A percentile compares a stretch with the other conserved stretches of the same genome.
These are phyloP conservation scores for Conistra vaccinii DNA, from an alignment of 2,888 invertebrate species.

Conservation along the genomic window DNA sequence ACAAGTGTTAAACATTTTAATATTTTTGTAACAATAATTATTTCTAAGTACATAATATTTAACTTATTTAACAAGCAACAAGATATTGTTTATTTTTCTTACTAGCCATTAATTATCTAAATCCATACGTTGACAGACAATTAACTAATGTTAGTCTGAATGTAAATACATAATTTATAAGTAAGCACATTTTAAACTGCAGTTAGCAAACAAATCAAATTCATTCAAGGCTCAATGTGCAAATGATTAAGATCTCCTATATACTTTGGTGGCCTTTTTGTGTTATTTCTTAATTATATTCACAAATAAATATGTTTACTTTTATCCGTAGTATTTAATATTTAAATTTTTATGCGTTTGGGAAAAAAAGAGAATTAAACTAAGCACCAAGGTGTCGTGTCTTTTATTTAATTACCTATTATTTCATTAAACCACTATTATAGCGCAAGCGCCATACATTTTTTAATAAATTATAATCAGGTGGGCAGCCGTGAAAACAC, in stretches of 20 bases:
- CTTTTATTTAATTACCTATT: slow-evolving; percentile 20
- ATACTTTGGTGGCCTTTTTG: neutral
- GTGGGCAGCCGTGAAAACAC: neutral
- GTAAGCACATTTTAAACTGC: neutral
- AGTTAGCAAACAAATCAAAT: slow-evolving; percentile 26
- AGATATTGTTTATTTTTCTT: too few species aligned
- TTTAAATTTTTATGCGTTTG: slow-evolving; percentile 2
- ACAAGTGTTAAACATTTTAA: neutral
- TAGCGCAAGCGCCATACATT: neutral
- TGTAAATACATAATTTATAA: neutral
- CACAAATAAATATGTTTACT: neutral
- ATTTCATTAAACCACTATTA: slow-evolving; percentile 14
- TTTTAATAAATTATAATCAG: neutral
- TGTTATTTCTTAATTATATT: neutral
- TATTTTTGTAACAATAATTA: neutral
- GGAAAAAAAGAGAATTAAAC: slow-evolving; percentile 17
- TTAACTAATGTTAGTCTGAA: slow-evolving; percentile 2
- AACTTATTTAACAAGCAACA: neutral
- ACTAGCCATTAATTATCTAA: too few species aligned
- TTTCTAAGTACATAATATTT: too few species aligned
- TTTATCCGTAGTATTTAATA: neutral
- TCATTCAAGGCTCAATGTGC: slow-evolving; percentile 12
- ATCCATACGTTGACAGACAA: neutral
- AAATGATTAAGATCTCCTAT: slow-evolving; percentile 7
- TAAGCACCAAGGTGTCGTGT: slow-evolving; percentile 13